A percentile compares a stretch with the other conserved stretches of the same genome.
Conservation (phyloP, 2,113 vertebrate genomes). For the Aplodontia rufa region DNA sequence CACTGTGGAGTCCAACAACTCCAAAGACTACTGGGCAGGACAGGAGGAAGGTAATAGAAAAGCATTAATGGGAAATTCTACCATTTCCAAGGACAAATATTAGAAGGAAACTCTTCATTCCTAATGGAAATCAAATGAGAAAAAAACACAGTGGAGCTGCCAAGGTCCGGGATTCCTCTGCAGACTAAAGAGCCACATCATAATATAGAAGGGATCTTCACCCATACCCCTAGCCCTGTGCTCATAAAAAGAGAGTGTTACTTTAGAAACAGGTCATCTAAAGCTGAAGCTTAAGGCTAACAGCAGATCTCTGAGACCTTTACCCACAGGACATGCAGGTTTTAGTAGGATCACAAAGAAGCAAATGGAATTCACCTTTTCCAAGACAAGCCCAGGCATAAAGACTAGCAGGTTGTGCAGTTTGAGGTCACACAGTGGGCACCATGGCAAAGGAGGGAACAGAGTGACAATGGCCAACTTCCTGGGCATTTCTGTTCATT, state of each 20-base stretch:
- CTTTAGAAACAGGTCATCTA: neutral
- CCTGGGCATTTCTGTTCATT: neutral
- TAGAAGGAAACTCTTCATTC: neutral
- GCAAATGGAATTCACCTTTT: neutral
- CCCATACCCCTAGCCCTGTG: fast-evolving
- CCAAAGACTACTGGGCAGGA: neutral
- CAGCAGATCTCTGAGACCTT: neutral
- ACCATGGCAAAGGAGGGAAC: neutral
- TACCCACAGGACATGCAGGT: neutral
- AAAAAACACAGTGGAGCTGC: neutral
- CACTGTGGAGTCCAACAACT: neutral
- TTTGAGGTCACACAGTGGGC: neutral
- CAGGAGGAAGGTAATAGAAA: neutral
- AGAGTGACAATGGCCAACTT: neutral
- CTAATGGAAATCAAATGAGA: neutral
- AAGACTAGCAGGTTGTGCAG: neutral
- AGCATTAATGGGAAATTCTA: neutral
- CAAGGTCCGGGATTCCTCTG: neutral
- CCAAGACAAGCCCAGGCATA: neutral
- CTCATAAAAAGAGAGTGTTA: neutral
- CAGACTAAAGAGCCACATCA: neutral
- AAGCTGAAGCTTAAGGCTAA: neutral
- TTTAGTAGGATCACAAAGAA: neutral
- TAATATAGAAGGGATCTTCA: fast-evolving
- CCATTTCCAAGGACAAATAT: neutral